Base-by-base conservation (phyloP, 2,113 vertebrate genomes). In the Probosciger aterrimus region DNA sequence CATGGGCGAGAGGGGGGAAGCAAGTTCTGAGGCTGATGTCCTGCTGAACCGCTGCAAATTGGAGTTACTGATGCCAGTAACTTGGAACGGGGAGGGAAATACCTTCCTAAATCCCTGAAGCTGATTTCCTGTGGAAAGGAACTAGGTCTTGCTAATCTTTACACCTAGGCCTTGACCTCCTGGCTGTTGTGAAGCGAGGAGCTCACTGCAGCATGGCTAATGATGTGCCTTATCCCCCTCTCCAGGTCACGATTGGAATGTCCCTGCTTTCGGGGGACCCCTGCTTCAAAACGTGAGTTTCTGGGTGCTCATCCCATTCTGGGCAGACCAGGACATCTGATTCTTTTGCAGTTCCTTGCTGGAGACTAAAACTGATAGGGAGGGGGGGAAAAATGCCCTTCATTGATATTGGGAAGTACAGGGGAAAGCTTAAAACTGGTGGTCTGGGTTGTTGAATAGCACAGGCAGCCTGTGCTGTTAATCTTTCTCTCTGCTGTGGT, bases 261-360 rank as follows among this genome's bases (percentile, higher is more conserved):
- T 99, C 98, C 46, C 98, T 99, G 46, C 98, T 99, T 7, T 99
- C 99, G 2, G 99, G 99, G 91, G 99, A 99, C 90, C 99, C 99
- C 15, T 99, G 99, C 98, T 99, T 99, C 95, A 99, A 99, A 98
- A 99, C 98, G 99, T 99, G 96, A 99, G 99, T 99, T 77, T 63
- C 43, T 82, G 60, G 18, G 15, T 30, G 24, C 20, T 90, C 1
- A 0, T 25, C 22, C 25, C 0, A 0, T 62, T 68, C 71, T 74
- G 55, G 31, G 20, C 41, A 67, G 60, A 63, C 33, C 22, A 39
- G 52, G 19, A 35, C 18, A 63, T 31, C 27, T 67, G 15, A 6
- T 67, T 43, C 50, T 71, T 80, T 31, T 47, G 9, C 12, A 2
- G 1, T n/a, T 70, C 63, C 62, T 41, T 73, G 14, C 10, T 84